Conservation (phyloP, 2,888 invertebrate genomes). For the Ornithoptera priamus region DNA sequence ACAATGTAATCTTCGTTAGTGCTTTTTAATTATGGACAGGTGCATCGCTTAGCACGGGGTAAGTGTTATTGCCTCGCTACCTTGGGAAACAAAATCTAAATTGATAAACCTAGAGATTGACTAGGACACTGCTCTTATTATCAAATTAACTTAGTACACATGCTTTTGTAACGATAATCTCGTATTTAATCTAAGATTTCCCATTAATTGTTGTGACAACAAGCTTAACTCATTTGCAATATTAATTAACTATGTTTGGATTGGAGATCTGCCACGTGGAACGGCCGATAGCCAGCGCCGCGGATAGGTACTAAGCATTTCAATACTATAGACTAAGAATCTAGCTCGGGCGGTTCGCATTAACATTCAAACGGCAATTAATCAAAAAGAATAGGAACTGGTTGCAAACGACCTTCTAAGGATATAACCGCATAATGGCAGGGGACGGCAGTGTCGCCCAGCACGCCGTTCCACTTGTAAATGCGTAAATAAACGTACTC, state of each 20-base stretch:
- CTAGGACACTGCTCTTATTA: too few species aligned
- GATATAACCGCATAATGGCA: slow-evolving; percentile 9
- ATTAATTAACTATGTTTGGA: slow-evolving; percentile 11
- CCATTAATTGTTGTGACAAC: too few species aligned
- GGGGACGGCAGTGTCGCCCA: background rate
- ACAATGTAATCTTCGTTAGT: too few species aligned
- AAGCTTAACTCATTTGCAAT: slow-evolving; percentile 9
- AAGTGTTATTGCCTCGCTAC: too few species aligned
- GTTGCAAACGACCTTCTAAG: slow-evolving; percentile 29
- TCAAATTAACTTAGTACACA: too few species aligned
- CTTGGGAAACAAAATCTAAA: too few species aligned
- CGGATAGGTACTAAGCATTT: slow-evolving; percentile 9
- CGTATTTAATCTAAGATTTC: too few species aligned
- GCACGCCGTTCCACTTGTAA: slow-evolving; percentile 2
- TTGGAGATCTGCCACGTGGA: slow-evolving; percentile 4
- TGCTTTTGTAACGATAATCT: too few species aligned
- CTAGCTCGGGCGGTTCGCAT: slow-evolving; percentile 12
- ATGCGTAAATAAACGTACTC: slow-evolving; percentile 5
- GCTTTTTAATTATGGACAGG: too few species aligned
- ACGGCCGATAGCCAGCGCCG: slow-evolving; percentile 16
- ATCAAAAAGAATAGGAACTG: slow-evolving; percentile 26
- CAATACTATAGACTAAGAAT: slow-evolving; percentile 15
- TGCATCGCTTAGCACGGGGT: too few species aligned
- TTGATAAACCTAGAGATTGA: too few species aligned
- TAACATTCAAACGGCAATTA: slow-evolving; percentile 22